These are phyloP conservation scores for Drosophila hamatofila DNA, from an alignment of 2,888 invertebrate genomes.

Conservation along the genomic window DNA sequence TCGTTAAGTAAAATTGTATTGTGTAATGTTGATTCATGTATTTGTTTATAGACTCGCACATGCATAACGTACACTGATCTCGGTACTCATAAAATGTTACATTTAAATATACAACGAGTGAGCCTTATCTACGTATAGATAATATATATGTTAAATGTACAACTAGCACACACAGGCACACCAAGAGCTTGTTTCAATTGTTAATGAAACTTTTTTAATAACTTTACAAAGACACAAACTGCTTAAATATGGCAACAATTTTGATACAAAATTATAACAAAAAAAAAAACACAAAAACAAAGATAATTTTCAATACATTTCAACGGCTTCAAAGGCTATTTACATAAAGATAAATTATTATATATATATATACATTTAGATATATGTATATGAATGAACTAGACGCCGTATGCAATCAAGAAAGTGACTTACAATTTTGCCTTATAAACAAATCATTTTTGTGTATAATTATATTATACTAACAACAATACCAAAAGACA, in stretches of 20 bases:
- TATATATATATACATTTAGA: conserved; percentile 39
- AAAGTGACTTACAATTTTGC: conserved; percentile 68
- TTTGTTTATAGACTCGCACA: conserved; percentile 35
- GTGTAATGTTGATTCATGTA: conserved; percentile 23
- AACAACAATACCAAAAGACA: conserved; percentile 25
- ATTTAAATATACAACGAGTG: conserved; percentile 49
- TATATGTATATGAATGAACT: conserved; percentile 37
- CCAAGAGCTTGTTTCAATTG: conserved; percentile 41
- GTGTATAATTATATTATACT: conserved; percentile 17
- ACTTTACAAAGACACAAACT: conserved; percentile 49
- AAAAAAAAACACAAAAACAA: background rate
- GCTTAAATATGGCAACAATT: conserved; percentile 40
- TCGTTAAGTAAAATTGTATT: conserved; percentile 26
- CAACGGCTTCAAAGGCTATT: conserved; percentile 43
- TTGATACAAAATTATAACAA: conserved; percentile 39
- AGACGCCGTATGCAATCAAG: conserved; percentile 70
- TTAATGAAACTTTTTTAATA: conserved; percentile 46
- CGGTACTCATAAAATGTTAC: conserved; percentile 43
- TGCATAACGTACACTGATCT: conserved; percentile 53
- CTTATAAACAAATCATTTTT: conserved; percentile 62
- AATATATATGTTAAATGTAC: conserved; percentile 18
- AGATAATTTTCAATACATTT: conserved; percentile 53
- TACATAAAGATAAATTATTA: conserved; percentile 31
- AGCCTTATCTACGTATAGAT: conserved; percentile 56
- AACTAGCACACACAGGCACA: conserved; percentile 33